Evolutionary conservation across 2,888 invertebrate genomes (phyloP), one percentile per base, ranked within the genome.

Genomic region (Proisotoma minuta): DNA sequence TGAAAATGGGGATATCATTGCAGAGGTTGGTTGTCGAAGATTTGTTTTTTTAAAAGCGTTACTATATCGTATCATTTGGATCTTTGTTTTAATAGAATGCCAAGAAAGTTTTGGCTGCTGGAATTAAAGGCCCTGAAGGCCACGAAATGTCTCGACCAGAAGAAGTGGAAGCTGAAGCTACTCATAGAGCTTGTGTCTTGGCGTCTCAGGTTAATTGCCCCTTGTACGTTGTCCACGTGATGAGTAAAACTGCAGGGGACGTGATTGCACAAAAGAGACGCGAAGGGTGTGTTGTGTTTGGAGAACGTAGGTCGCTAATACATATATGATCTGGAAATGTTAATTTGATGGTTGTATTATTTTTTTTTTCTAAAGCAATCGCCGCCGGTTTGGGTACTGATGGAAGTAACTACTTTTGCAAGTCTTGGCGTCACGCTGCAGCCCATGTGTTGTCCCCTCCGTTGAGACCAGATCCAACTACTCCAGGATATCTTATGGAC

Each of bases 111-210:
- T 78, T 96, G 59, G 84, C 85, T 0, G 84, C 85, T 47, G 98
- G 98, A n/a, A 83, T 98, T 39, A 91, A 87, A 1, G 94, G 95
- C 0, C 97, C 98, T 1, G 95, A 96, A 79, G 98, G 95, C 3
- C 98, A 98, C 78, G 87, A 89, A 78, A 79, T 94, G 76, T 93
- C 95, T 2, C 84, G 98, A 2, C 90, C 95, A 59, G 98, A 98
- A 80, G 95, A 96, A 78, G 92, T 96, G 15, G 96, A 97, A 77
- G 91, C 89, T 0, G 99, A 99, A 79, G 98, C 98, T 24, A 94
- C 95, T 4, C 87, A 92, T 78, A 84, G 98, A 74, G 97, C 97
- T 27, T 94, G 95, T 76, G 86, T 90, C 71, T 86, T 94, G 74
- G 91, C 98, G 24, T 89, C 91, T 80, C 94, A 96, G 87, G 94